A percentile compares a stretch with the other conserved stretches of the same genome.
These are phyloP conservation scores for Proteles cristata DNA, from an alignment of 2,113 vertebrate species.

Conservation along the genomic window DNA sequence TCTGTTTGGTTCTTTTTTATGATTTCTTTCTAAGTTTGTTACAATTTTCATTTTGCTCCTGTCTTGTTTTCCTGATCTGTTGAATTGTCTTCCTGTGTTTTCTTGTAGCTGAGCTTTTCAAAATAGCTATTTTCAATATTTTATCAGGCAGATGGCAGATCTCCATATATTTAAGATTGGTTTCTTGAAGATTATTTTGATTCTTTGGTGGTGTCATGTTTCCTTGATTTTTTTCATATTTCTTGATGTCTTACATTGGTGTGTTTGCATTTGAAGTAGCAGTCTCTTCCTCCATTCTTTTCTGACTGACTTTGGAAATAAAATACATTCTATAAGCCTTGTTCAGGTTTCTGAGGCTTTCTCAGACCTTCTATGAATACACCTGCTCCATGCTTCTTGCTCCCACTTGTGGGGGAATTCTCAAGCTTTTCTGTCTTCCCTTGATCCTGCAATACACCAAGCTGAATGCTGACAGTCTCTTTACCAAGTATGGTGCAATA, in stretches of 20 bases:
- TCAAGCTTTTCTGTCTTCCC: background rate
- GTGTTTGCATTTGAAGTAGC: background rate
- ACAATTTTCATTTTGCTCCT: background rate
- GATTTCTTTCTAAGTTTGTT: background rate
- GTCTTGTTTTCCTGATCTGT: background rate
- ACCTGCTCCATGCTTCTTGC: background rate
- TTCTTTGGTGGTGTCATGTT: background rate
- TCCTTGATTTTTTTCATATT: background rate
- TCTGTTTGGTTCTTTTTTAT: background rate
- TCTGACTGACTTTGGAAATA: background rate
- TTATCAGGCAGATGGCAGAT: background rate
- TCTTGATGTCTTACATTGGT: background rate
- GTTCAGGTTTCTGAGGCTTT: background rate
- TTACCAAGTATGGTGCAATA: background rate
- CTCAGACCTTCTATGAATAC: background rate
- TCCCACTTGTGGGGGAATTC: background rate
- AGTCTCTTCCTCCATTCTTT: background rate
- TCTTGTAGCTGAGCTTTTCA: background rate
- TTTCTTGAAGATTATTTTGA: background rate
- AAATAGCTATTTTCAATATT: background rate
- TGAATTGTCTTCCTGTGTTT: background rate
- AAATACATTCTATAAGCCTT: background rate
- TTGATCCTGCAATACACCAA: background rate
- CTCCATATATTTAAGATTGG: background rate
- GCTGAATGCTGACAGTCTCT: background rate